Conservation (phyloP, 2,113 vertebrate species). For the Neoarius graeffei region DNA sequence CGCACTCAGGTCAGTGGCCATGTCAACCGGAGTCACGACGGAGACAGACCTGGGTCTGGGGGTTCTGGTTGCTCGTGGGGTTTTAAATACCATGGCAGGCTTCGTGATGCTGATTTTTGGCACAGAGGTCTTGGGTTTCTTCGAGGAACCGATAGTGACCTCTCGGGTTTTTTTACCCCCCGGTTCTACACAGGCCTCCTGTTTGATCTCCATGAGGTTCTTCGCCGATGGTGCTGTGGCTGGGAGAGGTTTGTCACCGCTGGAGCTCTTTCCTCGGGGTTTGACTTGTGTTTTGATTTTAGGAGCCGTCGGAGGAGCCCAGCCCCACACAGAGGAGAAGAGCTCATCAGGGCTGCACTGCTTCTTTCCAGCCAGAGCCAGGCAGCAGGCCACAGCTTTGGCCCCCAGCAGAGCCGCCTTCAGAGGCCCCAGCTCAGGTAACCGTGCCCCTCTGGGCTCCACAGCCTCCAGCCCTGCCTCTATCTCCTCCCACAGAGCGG, state of each 20-base stretch:
- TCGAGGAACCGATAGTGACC: slow-evolving; percentile 33
- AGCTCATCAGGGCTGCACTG: slow-evolving; percentile 63
- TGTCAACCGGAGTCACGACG: slow-evolving; percentile 23
- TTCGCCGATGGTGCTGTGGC: background rate
- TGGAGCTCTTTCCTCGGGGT: slow-evolving; percentile 46
- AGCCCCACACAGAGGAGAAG: slow-evolving; percentile 76
- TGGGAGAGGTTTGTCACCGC: slow-evolving; percentile 1
- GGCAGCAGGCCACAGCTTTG: slow-evolving; percentile 71
- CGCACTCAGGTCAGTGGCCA: slow-evolving; percentile 32
- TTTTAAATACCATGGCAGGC: slow-evolving; percentile 56
- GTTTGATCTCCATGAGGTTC: background rate
- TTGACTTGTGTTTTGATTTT: slow-evolving; percentile 48
- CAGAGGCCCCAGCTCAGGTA: slow-evolving; percentile 67
- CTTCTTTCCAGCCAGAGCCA: slow-evolving; percentile 63
- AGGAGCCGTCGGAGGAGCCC: slow-evolving; percentile 61
- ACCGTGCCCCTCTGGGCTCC: slow-evolving; percentile 51
- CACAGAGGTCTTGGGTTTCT: slow-evolving; percentile 58
- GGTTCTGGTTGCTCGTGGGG: slow-evolving; percentile 53
- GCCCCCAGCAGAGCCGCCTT: slow-evolving; percentile 75
- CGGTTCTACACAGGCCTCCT: background rate
- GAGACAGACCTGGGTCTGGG: slow-evolving; percentile 36
- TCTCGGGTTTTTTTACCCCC: slow-evolving; percentile 23
- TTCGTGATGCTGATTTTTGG: slow-evolving; percentile 38
- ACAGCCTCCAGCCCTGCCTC: slow-evolving; percentile 77
- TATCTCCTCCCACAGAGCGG: slow-evolving; percentile 70